Evolutionary conservation across 92 coral and sea anemone genomes (phyloP).

Genomic region (Epizoanthus ramosus): DNA sequence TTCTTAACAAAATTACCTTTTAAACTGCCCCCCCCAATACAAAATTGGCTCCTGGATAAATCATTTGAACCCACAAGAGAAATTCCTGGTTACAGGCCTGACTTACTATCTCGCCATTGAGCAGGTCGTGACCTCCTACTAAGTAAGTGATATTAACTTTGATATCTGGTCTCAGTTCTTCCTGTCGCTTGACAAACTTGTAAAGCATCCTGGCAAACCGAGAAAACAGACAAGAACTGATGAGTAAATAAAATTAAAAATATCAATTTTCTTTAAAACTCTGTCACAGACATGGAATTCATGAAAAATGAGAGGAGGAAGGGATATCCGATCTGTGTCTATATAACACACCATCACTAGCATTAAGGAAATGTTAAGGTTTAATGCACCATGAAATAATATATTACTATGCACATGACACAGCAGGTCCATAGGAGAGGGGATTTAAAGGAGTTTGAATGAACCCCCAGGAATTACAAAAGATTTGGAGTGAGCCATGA

Average conservation of each 20-base stretch:
- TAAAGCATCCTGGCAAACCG: constrained; percentile 80
- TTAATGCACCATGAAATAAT: too few relatives aligned
- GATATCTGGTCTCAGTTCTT: constrained; percentile 47
- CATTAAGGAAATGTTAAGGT: too few relatives aligned
- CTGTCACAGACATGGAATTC: not conserved
- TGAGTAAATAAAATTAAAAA: too few relatives aligned
- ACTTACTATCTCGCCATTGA: constrained; percentile 71
- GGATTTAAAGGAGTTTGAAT: too few relatives aligned
- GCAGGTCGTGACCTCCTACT: constrained; percentile 73
- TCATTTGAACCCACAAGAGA: not conserved
- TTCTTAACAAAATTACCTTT: not conserved
- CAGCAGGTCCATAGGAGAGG: too few relatives aligned
- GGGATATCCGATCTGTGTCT: too few relatives aligned
- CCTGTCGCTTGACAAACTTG: constrained; percentile 71
- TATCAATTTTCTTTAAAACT: too few relatives aligned
- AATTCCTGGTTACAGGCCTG: not conserved
- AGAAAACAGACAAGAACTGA: too few relatives aligned
- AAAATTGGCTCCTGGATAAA: not conserved
- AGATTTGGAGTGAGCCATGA: too few relatives aligned
- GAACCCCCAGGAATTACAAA: too few relatives aligned
- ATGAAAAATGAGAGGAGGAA: not conserved
- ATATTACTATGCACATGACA: too few relatives aligned
- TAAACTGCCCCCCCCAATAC: not conserved
- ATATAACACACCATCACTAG: too few relatives aligned
- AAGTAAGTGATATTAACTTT: constrained; percentile 70